Conservation (phyloP, 2,888 invertebrate genomes). For the Adelognathus sp. region DNA sequence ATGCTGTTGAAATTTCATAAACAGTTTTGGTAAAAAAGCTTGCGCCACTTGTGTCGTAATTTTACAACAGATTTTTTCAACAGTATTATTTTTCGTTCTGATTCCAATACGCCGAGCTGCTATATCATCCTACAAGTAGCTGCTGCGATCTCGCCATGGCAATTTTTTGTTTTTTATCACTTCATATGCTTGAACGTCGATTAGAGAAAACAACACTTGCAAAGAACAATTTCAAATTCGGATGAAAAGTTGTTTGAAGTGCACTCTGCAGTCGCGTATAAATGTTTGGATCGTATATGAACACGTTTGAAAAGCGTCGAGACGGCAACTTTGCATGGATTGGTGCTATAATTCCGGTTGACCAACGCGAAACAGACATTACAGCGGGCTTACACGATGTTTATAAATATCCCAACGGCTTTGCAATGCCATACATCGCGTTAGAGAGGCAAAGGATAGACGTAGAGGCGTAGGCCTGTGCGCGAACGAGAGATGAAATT, state of each 20-base stretch:
- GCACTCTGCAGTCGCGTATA: background rate
- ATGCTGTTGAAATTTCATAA: no score
- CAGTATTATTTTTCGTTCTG: no score
- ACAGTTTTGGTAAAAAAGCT: no score
- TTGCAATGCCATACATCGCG: slow-evolving; percentile 26
- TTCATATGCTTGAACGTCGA: no score
- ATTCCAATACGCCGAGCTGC: no score
- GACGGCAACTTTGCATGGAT: slow-evolving; percentile 5
- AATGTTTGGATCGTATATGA: background rate
- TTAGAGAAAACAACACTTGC: no score
- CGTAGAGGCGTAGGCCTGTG: slow-evolving; percentile 33
- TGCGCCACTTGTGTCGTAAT: no score
- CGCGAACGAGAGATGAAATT: slow-evolving; percentile 20
- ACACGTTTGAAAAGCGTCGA: slow-evolving; percentile 26
- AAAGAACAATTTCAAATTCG: background rate
- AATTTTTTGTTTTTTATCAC: no score
- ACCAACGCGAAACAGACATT: slow-evolving; percentile 48
- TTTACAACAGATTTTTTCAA: no score
- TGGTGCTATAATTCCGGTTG: slow-evolving; percentile 50
- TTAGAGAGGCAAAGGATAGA: slow-evolving; percentile 46
- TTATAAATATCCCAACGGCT: slow-evolving; percentile 53
- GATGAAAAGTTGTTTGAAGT: background rate
- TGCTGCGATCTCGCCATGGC: no score
- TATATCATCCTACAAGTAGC: no score
- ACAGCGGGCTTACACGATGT: slow-evolving; percentile 44